Base-by-base conservation (phyloP, 2,888 invertebrate genomes). In the Metopia argyrocephala region DNA sequence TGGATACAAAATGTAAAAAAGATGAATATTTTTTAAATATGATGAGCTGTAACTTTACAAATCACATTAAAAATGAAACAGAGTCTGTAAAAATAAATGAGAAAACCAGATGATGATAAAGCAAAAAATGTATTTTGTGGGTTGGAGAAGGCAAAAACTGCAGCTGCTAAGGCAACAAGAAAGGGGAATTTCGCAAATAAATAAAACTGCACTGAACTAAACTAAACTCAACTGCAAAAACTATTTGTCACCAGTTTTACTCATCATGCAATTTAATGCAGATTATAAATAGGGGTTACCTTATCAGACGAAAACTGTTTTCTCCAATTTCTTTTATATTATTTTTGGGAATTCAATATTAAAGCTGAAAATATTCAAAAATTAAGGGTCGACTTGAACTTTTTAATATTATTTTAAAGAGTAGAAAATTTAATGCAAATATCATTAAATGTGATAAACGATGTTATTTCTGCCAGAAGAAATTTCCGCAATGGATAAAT, bases 161-260 rank as follows among this genome's bases (percentile, higher is more conserved):
- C 5, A 20, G 18, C n/a, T 12, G 25, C 31, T 15, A 23, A 4
- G 27, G 15, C 21, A 12, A 12, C 23, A 18, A 46, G 45, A 5
- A 46, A 46, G 50, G 12, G 57, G 46, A 12, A 18, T 48, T n/a
- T 48, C n/a, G 18, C 7, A 31, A 62, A n/a, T n/a, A 56, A 66
- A 61, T 52, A 23, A 45, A 45, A 71, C 15, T 54, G 1, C 65
- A 65, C 3, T 62, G 1, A 65, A 65, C 28, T 45, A 46, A 69
- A 70, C 23, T 20, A 45, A 68, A 68, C 45, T 9, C 38, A 66
- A 66, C 3, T 18, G 20, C 66, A 74, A 23, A 81, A 70, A 66
- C 66, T 78, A 78, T 81, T 78, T 75, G 81, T 81, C 78, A 81
- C 65, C 66, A 65, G 71, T 62, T 66, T 66, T 75, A 65, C 57